phyloP scores from a whole-genome alignment of 2,113 vertebrate genomes.

The Saccopteryx bilineata region DNA sequence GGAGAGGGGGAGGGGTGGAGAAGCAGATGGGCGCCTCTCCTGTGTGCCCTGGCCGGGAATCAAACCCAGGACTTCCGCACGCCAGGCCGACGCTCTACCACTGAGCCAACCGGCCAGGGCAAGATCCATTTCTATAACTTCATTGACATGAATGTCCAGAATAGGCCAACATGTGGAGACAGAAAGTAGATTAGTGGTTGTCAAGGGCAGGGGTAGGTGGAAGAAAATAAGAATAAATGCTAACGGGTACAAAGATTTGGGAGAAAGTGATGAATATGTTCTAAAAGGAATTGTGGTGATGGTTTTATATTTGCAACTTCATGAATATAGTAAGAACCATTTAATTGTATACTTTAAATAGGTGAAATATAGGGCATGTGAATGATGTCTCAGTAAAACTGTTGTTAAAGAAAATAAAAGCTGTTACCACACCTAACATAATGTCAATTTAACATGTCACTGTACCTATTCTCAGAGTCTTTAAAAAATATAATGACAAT shows the following conservation, averaged over 20 bases:
- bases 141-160: background rate
- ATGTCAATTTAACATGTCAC: background rate
- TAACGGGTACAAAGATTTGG: background rate
- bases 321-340: background rate
- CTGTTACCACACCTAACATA: background rate
- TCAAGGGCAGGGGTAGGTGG: background rate
- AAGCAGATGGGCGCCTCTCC: too few relatives aligned
- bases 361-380: too few relatives aligned
- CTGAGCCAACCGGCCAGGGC: too few relatives aligned
- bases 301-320: background rate
- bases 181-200: background rate
- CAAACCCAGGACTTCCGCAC: too few relatives aligned
- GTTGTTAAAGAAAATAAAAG: background rate
- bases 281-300: background rate
- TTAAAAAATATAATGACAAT: background rate
- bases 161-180: background rate
- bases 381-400: background rate
- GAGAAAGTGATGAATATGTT: background rate
- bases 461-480: background rate
- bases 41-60: too few relatives aligned
- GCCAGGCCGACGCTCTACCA: too few relatives aligned
- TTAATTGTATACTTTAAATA: background rate
- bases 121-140: background rate
- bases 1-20: too few relatives aligned
- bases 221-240: background rate